A percentile compares a stretch with the other conserved stretches of the same genome.
phyloP scores from a whole-genome alignment of 1,140 invertebrate genomes.

The Cydia amplana region DNA sequence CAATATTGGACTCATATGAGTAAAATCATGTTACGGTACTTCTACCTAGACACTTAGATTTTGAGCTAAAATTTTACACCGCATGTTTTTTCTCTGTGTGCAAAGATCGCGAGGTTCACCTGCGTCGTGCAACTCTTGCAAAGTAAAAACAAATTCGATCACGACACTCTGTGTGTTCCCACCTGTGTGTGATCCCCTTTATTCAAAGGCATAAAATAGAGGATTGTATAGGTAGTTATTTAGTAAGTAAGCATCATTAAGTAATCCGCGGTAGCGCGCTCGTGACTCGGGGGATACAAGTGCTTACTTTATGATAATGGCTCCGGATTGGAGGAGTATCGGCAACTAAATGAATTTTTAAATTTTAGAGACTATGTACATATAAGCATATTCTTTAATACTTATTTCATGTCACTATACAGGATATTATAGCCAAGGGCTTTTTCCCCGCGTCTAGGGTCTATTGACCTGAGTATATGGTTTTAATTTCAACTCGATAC shows the following conservation, averaged over 20 bases:
- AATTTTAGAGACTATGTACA: not conserved
- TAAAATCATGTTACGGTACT: no score
- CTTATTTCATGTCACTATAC: no score
- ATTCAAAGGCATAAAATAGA: not conserved
- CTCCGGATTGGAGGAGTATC: not conserved
- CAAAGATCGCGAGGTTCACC: not conserved
- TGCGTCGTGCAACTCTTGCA: not conserved
- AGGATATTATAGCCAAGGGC: no score
- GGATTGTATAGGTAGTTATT: not conserved
- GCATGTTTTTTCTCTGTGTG: no score
- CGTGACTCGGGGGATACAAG: constrained; percentile 18
- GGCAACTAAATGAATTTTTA: not conserved
- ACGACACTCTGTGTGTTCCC: not conserved
- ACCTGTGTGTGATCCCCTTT: not conserved
- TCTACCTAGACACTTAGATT: no score
- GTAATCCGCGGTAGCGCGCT: not conserved
- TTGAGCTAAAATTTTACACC: no score
- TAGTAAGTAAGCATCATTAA: constrained; percentile 5
- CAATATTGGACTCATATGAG: no score
- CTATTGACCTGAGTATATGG: no score
- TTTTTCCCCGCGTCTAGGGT: no score
- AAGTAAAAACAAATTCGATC: not conserved
- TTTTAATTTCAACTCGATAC: no score
- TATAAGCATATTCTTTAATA: no score
- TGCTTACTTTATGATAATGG: constrained; percentile 20